Percentiles rank a stretch among this genome's conserved stretches.
phyloP scores from a whole-genome alignment of 2,888 invertebrate species.

The Melinopterus prodromus region DNA sequence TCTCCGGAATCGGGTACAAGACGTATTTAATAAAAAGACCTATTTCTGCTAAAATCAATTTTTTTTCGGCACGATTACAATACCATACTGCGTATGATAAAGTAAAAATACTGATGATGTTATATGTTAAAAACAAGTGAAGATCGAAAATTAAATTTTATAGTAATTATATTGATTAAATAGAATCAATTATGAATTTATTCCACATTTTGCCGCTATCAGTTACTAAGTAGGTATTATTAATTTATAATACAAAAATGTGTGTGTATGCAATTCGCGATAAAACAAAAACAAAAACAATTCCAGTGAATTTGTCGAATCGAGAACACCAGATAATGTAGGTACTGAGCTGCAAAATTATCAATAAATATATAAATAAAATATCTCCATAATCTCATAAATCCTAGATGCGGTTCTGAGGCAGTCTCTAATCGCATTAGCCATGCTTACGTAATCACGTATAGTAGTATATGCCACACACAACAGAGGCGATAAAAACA shows the following conservation, averaged over 20 bases:
- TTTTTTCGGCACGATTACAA: no score
- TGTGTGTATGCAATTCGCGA: not conserved
- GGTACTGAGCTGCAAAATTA: not conserved
- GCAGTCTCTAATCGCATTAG: not conserved
- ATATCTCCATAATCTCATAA: not conserved
- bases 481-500: not conserved
- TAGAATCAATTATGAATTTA: no score
- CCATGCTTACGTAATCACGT: not conserved
- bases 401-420: not conserved
- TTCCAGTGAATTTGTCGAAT: not conserved
- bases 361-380: not conserved
- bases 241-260: not conserved
- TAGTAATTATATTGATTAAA: no score
- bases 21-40: no score
- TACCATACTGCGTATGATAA: no score
- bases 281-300: not conserved
- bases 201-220: no score
- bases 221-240: not conserved
- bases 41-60: no score
- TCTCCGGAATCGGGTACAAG: no score
- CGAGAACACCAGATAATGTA: not conserved
- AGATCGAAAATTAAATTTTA: no score
- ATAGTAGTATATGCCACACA: not conserved
- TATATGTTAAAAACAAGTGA: no score
- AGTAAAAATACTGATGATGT: no score